phyloP scores from a whole-genome alignment of 2,113 vertebrate species.

The Pycnonotus jocosus region DNA sequence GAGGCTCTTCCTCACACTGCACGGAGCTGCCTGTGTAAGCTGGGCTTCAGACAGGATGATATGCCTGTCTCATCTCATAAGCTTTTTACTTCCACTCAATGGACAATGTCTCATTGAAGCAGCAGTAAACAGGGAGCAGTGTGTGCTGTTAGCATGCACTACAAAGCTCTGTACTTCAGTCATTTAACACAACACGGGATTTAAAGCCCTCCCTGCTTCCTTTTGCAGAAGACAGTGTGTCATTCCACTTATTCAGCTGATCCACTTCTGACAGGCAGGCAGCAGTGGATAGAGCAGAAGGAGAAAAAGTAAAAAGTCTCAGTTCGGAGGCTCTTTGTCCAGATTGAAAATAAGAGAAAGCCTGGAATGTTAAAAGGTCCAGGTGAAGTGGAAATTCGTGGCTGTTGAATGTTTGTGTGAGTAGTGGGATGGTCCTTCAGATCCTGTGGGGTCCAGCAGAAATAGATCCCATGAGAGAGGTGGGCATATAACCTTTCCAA shows the following conservation, averaged over 20 bases:
- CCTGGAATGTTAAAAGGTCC: neutral
- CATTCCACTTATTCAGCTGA: neutral
- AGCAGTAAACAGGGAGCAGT: neutral
- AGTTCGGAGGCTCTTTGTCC: neutral
- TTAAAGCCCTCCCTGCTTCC: neutral
- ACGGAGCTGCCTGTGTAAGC: neutral
- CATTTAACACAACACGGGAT: neutral
- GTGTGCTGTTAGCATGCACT: neutral
- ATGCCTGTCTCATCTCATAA: constrained; percentile 47
- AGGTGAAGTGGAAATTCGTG: neutral
- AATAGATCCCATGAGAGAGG: neutral
- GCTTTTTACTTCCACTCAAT: constrained; percentile 13
- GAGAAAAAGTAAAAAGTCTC: neutral
- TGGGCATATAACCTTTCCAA: neutral
- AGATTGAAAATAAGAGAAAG: neutral
- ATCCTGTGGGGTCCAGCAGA: neutral
- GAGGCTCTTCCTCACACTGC: neutral
- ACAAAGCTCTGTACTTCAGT: neutral
- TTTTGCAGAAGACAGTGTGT: neutral
- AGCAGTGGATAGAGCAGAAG: neutral
- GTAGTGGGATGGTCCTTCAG: neutral
- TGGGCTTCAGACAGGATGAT: constrained; percentile 33
- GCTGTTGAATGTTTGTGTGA: neutral
- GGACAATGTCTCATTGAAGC: neutral
- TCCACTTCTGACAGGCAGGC: neutral